These are phyloP conservation scores for Scaptomyza pallida DNA, from an alignment of 1,140 invertebrate genomes.

Conservation along the genomic window DNA sequence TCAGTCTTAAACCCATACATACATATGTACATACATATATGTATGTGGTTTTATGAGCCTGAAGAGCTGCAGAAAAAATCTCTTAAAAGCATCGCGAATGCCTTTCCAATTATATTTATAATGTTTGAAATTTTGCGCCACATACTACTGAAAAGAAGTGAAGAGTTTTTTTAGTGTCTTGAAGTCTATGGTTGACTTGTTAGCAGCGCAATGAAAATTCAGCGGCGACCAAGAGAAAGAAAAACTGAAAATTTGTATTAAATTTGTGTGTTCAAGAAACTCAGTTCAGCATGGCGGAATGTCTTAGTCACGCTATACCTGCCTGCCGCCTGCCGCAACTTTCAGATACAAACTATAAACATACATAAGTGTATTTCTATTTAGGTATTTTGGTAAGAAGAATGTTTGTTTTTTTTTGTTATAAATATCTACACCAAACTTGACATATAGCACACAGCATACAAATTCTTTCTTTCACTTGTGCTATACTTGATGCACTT, in stretches of 20 bases:
- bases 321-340: too few relatives aligned
- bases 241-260: conserved; percentile 71
- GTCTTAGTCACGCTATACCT: conserved; percentile 75
- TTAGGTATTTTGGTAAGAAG: conserved; percentile 24
- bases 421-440: conserved; percentile 34
- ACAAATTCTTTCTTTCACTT: conserved; percentile 7
- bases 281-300: conserved; percentile 75
- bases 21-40: not conserved
- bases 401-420: too few relatives aligned
- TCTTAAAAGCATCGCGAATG: conserved; percentile 52
- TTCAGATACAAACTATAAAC: conserved; percentile 3
- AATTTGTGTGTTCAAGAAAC: conserved; percentile 75
- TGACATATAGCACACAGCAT: not conserved
- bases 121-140: conserved; percentile 75
- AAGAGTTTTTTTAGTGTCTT: conserved; percentile 21
- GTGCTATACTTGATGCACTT: conserved; percentile 1
- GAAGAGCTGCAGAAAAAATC: conserved; percentile 3
- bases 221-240: conserved; percentile 41
- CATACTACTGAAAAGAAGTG: conserved; percentile 31
- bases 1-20: conserved; percentile 6
- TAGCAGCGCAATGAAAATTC: conserved; percentile 44
- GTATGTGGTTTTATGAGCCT: not conserved
- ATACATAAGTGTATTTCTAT: not conserved
- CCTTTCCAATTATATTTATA: conserved; percentile 68
- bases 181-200: conserved; percentile 59